Evolutionary conservation across 37 sponge, comb jelly and placozoan genomes (phyloP).

Genomic region (Lycopodina hypogea): DNA sequence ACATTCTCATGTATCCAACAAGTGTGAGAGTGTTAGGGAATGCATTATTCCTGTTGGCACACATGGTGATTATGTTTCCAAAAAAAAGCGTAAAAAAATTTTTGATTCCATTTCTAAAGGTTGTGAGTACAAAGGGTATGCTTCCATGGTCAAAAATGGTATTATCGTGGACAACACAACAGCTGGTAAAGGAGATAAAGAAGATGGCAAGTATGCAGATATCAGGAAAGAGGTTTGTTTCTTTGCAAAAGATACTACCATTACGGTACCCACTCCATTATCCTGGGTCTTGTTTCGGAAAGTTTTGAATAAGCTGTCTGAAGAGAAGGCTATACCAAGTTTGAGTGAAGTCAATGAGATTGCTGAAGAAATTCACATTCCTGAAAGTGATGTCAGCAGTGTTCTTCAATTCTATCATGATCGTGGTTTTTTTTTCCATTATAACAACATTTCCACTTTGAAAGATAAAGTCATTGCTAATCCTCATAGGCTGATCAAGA

Average conservation of each 20-base stretch:
- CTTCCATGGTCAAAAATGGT: slow-evolving; percentile 6
- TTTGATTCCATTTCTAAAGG: neutral
- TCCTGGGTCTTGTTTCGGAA: slow-evolving; percentile 55
- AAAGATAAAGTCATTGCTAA: slow-evolving; percentile 19
- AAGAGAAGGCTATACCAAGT: slow-evolving; percentile 10
- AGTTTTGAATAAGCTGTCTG: slow-evolving; percentile 21
- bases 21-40: neutral
- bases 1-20: slow-evolving; percentile 6
- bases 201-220: slow-evolving; percentile 25
- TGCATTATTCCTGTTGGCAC: slow-evolving; percentile 41
- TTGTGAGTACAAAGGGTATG: slow-evolving; percentile 27
- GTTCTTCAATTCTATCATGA: slow-evolving; percentile 64
- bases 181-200: slow-evolving; percentile 33
- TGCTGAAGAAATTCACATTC: slow-evolving; percentile 19
- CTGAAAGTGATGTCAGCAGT: slow-evolving; percentile 16
- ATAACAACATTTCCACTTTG: slow-evolving; percentile 16
- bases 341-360: slow-evolving; percentile 9
- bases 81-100: neutral
- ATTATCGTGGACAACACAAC: slow-evolving; percentile 54
- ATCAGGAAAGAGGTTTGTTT: slow-evolving; percentile 4
- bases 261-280: slow-evolving; percentile 31
- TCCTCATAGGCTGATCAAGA: slow-evolving; percentile 48
- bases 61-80: slow-evolving; percentile 26
- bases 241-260: slow-evolving; percentile 20
- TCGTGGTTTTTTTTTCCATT: slow-evolving; percentile 49